Conservation (phyloP, 1,140 invertebrate species). For the Anthonomus grandis region DNA sequence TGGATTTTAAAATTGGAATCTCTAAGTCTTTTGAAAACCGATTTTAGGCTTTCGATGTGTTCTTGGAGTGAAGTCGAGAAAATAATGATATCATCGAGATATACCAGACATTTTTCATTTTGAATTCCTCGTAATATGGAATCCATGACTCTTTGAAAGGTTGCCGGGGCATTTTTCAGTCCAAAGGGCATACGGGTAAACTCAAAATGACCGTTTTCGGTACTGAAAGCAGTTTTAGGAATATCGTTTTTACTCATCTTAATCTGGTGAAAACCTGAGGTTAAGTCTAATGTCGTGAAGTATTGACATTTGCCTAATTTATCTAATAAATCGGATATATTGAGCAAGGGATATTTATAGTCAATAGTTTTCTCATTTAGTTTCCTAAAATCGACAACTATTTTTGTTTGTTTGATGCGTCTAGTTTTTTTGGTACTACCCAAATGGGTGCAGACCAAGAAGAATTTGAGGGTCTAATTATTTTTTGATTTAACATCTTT, state of each 20-base stretch:
- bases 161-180: constrained; percentile 15
- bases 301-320: too few species aligned
- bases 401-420: constrained; percentile 33
- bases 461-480: constrained; percentile 4
- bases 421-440: constrained; percentile 43
- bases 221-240: constrained; percentile 13
- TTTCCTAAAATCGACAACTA: constrained; percentile 46
- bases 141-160: constrained; percentile 17
- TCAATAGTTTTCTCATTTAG: constrained; percentile 46
- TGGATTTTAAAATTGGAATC: too few species aligned
- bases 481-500: constrained; percentile 30
- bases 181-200: constrained; percentile 17
- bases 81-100: too few species aligned
- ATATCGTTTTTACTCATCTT: constrained; percentile 23
- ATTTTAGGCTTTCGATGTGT: too few species aligned
- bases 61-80: too few species aligned
- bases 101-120: too few species aligned
- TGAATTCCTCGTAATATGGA: too few species aligned
- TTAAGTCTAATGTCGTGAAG: too few species aligned
- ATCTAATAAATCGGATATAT: too few species aligned
- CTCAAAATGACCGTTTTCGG: constrained; percentile 16
- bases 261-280: constrained; percentile 51
- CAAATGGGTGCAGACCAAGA: constrained; percentile 37
- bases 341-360: too few species aligned
- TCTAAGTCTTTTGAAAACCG: too few species aligned